Base-by-base conservation (phyloP, 1,140 invertebrate genomes). In the Teleopsis dalmanni region DNA sequence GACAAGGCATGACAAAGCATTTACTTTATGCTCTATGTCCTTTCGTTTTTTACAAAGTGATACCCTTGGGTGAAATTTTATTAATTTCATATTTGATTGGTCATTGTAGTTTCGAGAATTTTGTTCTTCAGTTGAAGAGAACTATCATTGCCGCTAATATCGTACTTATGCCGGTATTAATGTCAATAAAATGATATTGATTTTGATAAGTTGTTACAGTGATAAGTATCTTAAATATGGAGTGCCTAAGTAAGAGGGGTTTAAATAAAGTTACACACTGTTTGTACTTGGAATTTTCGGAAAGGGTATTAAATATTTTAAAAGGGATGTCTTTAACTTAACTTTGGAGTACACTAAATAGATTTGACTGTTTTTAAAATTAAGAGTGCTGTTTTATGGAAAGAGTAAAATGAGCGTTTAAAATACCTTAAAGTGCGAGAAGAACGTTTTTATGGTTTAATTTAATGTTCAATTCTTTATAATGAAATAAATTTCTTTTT, bases 81-180 rank as follows among this genome's bases (percentile, higher is more conserved):
- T 27, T 29, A 6, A 23, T 23, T 23, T 46, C 44, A 46, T 46
- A 46, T 46, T 34, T 46, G 44, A 31, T 46, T 46, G 44, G 44
- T 46, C 44, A 46, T 35, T 46, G 44, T 29, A 35, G 35, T 46
- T 46, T 29, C 44, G 5, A 29, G 44, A 46, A 19, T 43, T 21
- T 4, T 16, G 29, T 21, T 35, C 27, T 25, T 35, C n/a, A 13
- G 4, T 25, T 19, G 5, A 1, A 14, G 21, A 4, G 16, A 35
- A 29, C 19, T 27, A 22, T 1, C 33, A 46, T 43, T 2, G 22
- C 14, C 31, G 31, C 31, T 35, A 35, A 46, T 46, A 46, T 46
- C 31, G 35, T 31, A 46, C 35, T 46, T 22, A 46, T 46, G 31
- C 43, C 19, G 31, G 31, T 35, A 35, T 46, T 13, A 31, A 31